Evolutionary conservation across 2,113 vertebrate species (phyloP).

Genomic region (Rhegmatorhina hoffmannsi): DNA sequence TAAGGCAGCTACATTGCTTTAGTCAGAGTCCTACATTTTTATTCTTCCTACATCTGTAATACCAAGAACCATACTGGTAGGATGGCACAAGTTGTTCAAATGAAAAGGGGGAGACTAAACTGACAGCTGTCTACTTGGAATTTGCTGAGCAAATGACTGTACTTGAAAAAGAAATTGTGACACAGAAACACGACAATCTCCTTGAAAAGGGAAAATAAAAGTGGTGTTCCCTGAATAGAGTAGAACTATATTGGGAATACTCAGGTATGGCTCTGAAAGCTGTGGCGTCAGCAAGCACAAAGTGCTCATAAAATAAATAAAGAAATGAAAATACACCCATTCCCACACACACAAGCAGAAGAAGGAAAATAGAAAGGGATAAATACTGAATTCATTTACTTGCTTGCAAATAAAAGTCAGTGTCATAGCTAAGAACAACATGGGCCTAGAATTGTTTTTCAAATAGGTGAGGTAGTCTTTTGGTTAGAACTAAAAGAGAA

Average conservation of each 20-base stretch:
- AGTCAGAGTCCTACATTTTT: neutral
- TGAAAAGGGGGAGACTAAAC: neutral
- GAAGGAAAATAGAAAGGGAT: neutral
- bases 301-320: neutral
- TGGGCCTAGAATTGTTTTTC: neutral
- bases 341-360: neutral
- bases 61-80: neutral
- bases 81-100: neutral
- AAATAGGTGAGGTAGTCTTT: neutral
- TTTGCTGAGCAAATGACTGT: neutral
- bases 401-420: neutral
- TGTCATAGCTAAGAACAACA: neutral
- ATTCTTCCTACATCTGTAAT: neutral
- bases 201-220: neutral
- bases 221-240: neutral
- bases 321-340: neutral
- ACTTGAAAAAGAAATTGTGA: neutral
- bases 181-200: neutral
- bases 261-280: neutral
- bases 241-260: neutral
- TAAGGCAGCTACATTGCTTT: neutral
- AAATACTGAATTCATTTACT: conserved; percentile 10
- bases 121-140: neutral
- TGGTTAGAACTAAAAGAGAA: neutral
- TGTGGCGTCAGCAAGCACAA: neutral